A percentile compares a stretch with the other conserved stretches of the same genome.
These are phyloP conservation scores for Bucco capensis DNA, from an alignment of 2,113 vertebrate species.

Conservation along the genomic window DNA sequence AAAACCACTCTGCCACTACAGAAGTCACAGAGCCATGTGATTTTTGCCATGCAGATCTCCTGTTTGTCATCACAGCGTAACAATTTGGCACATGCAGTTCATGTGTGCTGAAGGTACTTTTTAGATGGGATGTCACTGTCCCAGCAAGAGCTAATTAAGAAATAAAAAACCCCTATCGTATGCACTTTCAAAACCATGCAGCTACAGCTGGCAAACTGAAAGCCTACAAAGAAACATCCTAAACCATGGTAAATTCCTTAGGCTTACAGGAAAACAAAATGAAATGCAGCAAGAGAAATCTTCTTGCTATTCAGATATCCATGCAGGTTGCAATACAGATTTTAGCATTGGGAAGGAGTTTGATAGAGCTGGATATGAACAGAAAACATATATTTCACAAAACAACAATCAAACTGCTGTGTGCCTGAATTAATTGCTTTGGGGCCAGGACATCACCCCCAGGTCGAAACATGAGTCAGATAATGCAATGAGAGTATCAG, in stretches of 20 bases:
- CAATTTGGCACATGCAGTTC: neutral
- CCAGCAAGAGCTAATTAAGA: neutral
- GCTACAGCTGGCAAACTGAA: neutral
- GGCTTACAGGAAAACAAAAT: neutral
- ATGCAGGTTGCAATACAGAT: neutral
- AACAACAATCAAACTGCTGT: neutral
- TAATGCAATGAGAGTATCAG: neutral
- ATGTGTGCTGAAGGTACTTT: neutral
- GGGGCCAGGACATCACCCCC: neutral
- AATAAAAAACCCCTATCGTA: fast-evolving
- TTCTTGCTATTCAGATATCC: neutral
- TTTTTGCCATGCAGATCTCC: neutral
- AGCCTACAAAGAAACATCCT: neutral
- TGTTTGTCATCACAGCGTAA: neutral
- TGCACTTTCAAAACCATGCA: neutral
- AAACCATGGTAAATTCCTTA: neutral
- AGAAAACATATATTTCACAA: neutral
- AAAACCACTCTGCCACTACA: neutral
- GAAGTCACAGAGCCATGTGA: fast-evolving
- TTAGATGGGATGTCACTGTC: neutral
- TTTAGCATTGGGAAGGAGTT: neutral
- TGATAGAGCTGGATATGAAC: neutral
- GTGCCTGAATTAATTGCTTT: neutral
- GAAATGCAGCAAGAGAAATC: neutral
- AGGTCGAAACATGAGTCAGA: neutral